Evolutionary conservation across 2,797 vertebrate species (phyloP).

Genomic region (Gorsachius magnificus): DNA sequence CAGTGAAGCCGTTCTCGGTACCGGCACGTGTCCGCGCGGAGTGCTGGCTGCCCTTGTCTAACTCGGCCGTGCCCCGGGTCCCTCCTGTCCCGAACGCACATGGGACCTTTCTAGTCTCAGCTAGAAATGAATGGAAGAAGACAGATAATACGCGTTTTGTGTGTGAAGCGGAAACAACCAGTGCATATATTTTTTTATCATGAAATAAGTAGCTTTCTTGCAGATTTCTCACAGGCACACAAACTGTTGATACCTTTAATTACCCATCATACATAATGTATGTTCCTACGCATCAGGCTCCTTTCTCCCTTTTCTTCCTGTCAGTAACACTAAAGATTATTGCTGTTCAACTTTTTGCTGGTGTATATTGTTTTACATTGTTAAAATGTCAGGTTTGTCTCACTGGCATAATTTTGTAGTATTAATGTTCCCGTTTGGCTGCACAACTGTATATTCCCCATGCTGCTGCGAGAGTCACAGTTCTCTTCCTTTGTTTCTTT

Average conservation of each 20-base stretch:
- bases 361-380: constrained; percentile 46
- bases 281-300: background rate
- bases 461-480: constrained; percentile 60
- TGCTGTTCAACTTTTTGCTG: constrained; percentile 43
- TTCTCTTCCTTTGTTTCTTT: constrained; percentile 57
- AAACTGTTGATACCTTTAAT: constrained; percentile 64
- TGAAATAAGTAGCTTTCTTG: constrained; percentile 51
- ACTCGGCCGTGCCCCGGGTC: background rate
- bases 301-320: constrained; percentile 43
- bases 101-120: background rate
- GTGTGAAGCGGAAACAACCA: constrained; percentile 69
- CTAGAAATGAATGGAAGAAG: background rate
- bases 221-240: constrained; percentile 47
- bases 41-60: background rate
- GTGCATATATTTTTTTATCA: constrained; percentile 65
- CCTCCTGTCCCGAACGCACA: background rate
- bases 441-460: constrained; percentile 44
- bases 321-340: constrained; percentile 71
- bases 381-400: constrained; percentile 42
- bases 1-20: background rate
- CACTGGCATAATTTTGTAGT: constrained; percentile 51
- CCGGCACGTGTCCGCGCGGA: accelerated
- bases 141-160: background rate
- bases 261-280: constrained; percentile 24
- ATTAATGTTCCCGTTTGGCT: constrained; percentile 28